Conservation (phyloP, 2,113 vertebrate species). For the Laticauda colubrina region DNA sequence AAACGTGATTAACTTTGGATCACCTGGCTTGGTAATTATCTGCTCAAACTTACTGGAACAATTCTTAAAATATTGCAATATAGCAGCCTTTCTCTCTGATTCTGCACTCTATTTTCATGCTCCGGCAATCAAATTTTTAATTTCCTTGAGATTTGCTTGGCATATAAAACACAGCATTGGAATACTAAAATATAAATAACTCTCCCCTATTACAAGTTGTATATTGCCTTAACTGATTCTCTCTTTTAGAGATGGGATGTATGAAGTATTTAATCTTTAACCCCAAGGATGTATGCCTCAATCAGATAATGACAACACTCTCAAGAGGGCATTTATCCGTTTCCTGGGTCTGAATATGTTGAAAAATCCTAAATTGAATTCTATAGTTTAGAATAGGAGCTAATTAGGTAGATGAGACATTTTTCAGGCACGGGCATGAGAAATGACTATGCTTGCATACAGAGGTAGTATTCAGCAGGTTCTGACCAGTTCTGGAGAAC, state of each 20-base stretch:
- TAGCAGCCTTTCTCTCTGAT: neutral
- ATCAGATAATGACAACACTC: neutral
- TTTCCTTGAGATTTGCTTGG: neutral
- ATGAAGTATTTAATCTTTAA: neutral
- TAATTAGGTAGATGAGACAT: neutral
- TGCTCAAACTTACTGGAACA: neutral
- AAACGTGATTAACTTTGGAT: neutral
- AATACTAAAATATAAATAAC: neutral
- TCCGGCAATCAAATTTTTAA: neutral
- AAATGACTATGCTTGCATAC: neutral
- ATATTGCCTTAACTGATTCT: neutral
- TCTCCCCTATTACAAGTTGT: neutral
- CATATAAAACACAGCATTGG: neutral
- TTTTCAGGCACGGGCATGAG: neutral
- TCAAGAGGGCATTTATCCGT: neutral
- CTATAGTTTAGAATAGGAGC: neutral
- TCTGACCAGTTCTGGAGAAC: too few species aligned
- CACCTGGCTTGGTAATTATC: neutral
- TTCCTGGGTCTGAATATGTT: neutral
- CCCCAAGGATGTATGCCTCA: neutral
- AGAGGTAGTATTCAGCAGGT: too few species aligned
- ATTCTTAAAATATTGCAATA: neutral
- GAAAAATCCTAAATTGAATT: neutral
- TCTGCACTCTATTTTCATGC: neutral
- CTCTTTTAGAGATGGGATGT: neutral